Conservation (phyloP, 2,797 vertebrate genomes). For the Squalus acanthias region DNA sequence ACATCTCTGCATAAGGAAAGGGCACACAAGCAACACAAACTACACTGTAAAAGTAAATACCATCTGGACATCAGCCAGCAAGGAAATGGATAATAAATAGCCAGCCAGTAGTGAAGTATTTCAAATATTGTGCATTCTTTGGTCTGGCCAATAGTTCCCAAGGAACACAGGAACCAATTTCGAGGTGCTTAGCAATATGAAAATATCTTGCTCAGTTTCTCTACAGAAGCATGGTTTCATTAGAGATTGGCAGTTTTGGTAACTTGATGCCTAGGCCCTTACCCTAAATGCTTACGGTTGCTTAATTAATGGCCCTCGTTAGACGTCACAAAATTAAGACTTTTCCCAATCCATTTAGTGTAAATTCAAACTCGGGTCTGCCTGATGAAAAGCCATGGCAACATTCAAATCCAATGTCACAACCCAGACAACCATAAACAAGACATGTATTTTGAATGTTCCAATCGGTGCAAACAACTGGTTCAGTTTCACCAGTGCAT, state of each 20-base stretch:
- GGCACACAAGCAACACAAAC: neutral
- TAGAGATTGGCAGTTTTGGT: neutral
- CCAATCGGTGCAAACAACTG: neutral
- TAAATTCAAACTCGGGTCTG: neutral
- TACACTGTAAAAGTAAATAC: neutral
- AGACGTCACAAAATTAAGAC: neutral
- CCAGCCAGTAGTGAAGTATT: neutral
- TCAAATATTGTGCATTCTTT: slow-evolving; percentile 6
- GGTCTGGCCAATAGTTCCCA: neutral
- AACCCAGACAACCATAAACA: neutral
- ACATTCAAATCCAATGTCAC: neutral
- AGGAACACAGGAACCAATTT: neutral
- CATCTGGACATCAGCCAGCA: neutral
- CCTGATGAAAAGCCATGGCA: neutral
- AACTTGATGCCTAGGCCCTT: neutral
- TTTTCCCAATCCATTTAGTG: neutral
- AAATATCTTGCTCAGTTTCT: neutral
- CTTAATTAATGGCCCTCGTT: neutral
- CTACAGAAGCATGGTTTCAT: neutral
- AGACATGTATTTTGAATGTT: neutral
- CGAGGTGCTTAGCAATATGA: neutral
- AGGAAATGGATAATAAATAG: neutral
- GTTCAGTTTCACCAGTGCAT: neutral
- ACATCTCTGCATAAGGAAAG: neutral
- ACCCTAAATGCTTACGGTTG: neutral